Evolutionary conservation across 1,140 invertebrate species (phyloP), one percentile per base, ranked within the genome.

Genomic region (Stegodyphus dumicola): DNA sequence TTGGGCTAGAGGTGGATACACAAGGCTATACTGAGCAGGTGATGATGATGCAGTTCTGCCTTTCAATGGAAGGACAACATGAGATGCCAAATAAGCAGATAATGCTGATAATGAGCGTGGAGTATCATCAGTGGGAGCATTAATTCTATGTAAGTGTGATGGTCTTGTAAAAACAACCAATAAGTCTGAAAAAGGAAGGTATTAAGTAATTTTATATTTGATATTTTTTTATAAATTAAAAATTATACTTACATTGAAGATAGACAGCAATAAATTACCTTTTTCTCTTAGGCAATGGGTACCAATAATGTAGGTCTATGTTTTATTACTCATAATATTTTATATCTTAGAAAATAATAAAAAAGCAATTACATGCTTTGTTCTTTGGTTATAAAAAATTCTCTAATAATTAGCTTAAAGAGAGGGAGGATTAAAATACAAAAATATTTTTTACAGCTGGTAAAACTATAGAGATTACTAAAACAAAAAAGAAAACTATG

Each of bases 101-200:
- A 96, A 90, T n/a, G 95, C 95, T 7, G 95, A 95, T 6, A 97
- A 89, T 11, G 95, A 94, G 86, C 95, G 90, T 0, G 96, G 96
- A 9, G 96, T 97, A 5, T 89, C 87, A 69, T 91, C 89, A 60
- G 93, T 91, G 6, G 93, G 88, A 93, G 86, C 88, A 86, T 88
- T 88, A 9, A 95, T 90, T 87, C 95, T 92, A 87, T 95, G 93
- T 3, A 94, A 91, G 88, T 95, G 94, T 11, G 94, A 92, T 1
- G 95, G 94, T 84, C 96, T 93, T 69, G 95, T 95, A 90, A 98
- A 98, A 85, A 95, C 96, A 9, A 96, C 95, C 51, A 97, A 91
- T 49, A 94, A 93, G 88, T 93, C 93, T 93, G 74, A 89, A 86
- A 88, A 85, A 64, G 65, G 69, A 84, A 70, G 6, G 11, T n/a